A percentile compares a stretch with the other conserved stretches of the same genome.
These are phyloP conservation scores for Geopemphigus sp. DNA, from an alignment of 1,140 invertebrate genomes.

Conservation along the genomic window DNA sequence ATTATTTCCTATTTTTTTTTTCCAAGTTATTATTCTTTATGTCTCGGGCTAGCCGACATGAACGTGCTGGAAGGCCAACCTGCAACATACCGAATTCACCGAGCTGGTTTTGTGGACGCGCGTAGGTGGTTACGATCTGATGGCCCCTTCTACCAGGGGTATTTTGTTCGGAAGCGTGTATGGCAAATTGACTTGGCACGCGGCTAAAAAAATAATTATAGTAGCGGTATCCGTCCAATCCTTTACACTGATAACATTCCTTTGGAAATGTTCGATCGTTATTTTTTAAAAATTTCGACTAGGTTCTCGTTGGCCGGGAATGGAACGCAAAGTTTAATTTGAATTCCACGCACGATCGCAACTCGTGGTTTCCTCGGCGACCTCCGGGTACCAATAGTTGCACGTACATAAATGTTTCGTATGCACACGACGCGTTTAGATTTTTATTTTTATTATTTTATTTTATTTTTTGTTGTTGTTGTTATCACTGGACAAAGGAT, in stretches of 20 bases:
- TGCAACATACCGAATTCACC: not conserved
- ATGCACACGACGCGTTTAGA: constrained; percentile 4
- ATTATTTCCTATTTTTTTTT: constrained; percentile 38
- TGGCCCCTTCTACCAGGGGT: not conserved
- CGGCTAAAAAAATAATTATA: constrained; percentile 9
- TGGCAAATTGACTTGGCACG: not conserved
- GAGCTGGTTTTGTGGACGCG: constrained; percentile 14
- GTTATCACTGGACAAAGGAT: constrained; percentile 14
- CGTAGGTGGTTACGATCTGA: not conserved
- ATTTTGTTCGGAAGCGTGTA: not conserved
- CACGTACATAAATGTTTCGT: constrained; percentile 21
- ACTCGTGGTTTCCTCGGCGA: constrained; percentile 12
- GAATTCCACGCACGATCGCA: not conserved
- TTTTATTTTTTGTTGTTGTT: constrained; percentile 1
- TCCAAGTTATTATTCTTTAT: constrained; percentile 34
- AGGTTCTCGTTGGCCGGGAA: not conserved
- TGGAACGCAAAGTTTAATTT: not conserved
- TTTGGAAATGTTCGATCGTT: not conserved
- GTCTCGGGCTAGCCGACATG: constrained; percentile 1
- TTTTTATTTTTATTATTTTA: not conserved
- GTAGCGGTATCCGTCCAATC: no score
- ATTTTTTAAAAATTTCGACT: not conserved
- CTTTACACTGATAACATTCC: not conserved
- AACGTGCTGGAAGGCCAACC: constrained; percentile 18
- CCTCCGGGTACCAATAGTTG: constrained; percentile 39